Evolutionary conservation across 2,113 vertebrate species (phyloP).

Genomic region (Arizona elegans): DNA sequence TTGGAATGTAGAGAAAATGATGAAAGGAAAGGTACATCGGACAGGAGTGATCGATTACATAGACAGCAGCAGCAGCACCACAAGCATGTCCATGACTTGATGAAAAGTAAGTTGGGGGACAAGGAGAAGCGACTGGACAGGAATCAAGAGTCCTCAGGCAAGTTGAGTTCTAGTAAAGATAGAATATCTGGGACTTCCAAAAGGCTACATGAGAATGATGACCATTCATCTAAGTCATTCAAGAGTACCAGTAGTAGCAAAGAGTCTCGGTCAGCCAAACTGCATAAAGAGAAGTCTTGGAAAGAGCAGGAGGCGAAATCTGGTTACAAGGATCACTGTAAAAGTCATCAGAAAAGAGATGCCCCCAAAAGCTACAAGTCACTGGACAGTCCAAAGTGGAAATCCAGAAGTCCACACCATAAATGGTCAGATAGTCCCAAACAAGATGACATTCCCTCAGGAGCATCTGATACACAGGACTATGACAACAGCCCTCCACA

Average conservation of each 20-base stretch:
- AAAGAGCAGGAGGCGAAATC: constrained; percentile 85
- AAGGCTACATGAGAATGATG: too few species aligned
- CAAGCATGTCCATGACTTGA: too few species aligned
- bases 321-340: constrained; percentile 81
- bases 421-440: constrained; percentile 80
- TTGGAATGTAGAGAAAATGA: constrained; percentile 74
- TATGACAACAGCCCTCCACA: constrained; percentile 81
- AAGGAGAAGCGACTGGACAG: too few species aligned
- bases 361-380: constrained; percentile 89
- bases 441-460: constrained; percentile 83
- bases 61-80: constrained; percentile 82
- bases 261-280: constrained; percentile 71
- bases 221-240: too few species aligned
- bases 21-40: constrained; percentile 70
- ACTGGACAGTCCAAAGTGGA: constrained; percentile 72
- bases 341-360: constrained; percentile 86
- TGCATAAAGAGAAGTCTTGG: constrained; percentile 79
- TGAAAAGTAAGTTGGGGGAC: too few species aligned
- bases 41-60: constrained; percentile 75
- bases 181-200: too few species aligned
- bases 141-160: too few species aligned
- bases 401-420: constrained; percentile 81
- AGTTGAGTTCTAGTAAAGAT: too few species aligned
- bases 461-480: constrained; percentile 77
- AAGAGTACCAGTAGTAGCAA: constrained; percentile 72